Evolutionary conservation across 2,113 vertebrate genomes (phyloP).

Genomic region (Todiramphus chloris): DNA sequence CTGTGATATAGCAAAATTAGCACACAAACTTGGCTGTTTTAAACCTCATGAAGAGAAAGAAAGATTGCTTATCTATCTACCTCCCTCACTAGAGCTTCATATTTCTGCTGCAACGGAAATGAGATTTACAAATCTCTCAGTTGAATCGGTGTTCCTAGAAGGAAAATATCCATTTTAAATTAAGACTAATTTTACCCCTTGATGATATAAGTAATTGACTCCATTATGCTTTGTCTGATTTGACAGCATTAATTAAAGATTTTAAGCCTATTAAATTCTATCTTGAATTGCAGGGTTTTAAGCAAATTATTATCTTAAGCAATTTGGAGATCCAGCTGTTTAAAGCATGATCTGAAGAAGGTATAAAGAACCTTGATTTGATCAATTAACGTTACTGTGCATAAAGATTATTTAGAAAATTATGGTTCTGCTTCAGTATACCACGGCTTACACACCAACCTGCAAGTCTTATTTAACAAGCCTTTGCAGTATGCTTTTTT

Average conservation of each 20-base stretch:
- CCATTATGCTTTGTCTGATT: background rate
- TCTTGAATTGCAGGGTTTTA: background rate
- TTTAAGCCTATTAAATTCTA: constrained; percentile 22
- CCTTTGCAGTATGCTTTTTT: background rate
- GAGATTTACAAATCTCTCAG: background rate
- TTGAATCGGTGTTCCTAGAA: background rate
- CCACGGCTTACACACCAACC: background rate
- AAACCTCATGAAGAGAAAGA: background rate
- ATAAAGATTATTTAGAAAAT: background rate
- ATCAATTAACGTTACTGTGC: background rate
- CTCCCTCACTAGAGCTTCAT: background rate
- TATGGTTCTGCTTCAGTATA: background rate
- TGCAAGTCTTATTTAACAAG: background rate
- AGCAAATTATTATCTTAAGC: background rate
- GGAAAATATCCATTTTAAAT: constrained; percentile 7
- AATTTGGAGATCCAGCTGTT: background rate
- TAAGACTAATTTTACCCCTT: constrained; percentile 1
- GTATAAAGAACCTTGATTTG: background rate
- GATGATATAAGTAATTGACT: background rate
- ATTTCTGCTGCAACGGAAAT: background rate
- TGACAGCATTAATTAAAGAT: constrained; percentile 6
- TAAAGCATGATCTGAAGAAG: background rate
- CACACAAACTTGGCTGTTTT: background rate
- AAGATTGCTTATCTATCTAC: background rate
- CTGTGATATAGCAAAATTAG: background rate